A percentile compares a stretch with the other conserved stretches of the same genome.
Conservation (phyloP, 2,888 invertebrate genomes). For the Acanthosoma haemorrhoidale region DNA sequence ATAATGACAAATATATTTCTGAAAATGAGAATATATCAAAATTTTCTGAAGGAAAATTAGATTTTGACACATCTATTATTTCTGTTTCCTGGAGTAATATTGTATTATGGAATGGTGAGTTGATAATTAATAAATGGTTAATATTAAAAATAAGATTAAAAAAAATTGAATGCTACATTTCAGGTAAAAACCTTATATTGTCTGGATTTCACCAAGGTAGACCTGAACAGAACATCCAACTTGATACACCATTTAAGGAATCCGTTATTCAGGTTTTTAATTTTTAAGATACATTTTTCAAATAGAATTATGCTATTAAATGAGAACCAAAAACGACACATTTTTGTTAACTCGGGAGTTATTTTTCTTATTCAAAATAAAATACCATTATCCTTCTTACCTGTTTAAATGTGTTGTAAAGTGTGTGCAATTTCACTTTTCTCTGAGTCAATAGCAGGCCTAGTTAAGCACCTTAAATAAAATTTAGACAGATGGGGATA, state of each 20-base stretch:
- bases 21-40: neutral
- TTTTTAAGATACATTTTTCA: neutral
- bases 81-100: slow-evolving; percentile 14
- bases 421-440: too few species aligned
- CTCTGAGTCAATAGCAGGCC: too few species aligned
- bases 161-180: neutral
- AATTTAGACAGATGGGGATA: too few species aligned
- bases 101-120: neutral
- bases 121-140: neutral
- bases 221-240: neutral
- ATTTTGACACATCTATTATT: neutral
- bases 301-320: too few species aligned
- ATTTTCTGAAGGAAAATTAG: neutral
- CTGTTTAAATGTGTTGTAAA: too few species aligned
- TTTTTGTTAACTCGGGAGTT: too few species aligned
- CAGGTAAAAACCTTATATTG: slow-evolving; percentile 13
- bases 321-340: too few species aligned
- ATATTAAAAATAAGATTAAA: neutral
- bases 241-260: slow-evolving; percentile 9
- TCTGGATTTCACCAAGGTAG: slow-evolving; percentile 20
- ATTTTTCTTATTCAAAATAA: too few species aligned
- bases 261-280: slow-evolving; percentile 7
- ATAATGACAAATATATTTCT: neutral
- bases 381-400: too few species aligned
- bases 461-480: too few species aligned